Evolutionary conservation across 2,797 vertebrate genomes (phyloP).

Genomic region (Ptychobarbus kaznakovi): DNA sequence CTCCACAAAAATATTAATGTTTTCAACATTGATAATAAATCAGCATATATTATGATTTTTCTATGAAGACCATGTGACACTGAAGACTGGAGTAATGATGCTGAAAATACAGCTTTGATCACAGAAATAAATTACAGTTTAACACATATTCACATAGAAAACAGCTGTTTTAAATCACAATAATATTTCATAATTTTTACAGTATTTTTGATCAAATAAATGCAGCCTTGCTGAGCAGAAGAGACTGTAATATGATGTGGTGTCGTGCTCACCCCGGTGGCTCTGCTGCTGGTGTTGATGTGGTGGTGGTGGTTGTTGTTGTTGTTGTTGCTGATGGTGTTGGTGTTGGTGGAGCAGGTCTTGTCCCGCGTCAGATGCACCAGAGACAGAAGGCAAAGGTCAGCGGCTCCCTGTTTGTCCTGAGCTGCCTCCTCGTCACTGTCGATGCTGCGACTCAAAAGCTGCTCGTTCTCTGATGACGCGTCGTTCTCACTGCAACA

Average conservation of each 20-base stretch:
- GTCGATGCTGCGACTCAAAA: slow-evolving; percentile 95
- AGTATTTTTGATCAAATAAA: neutral
- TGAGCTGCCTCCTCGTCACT: slow-evolving; percentile 93
- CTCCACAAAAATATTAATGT: too few species aligned
- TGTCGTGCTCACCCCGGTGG: slow-evolving; percentile 84
- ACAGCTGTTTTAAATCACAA: too few species aligned
- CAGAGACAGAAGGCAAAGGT: slow-evolving; percentile 92
- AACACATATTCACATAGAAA: too few species aligned
- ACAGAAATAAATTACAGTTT: too few species aligned
- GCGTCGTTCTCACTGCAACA: slow-evolving; percentile 92
- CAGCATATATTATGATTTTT: too few species aligned
- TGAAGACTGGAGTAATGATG: too few species aligned
- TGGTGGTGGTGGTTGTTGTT: too few species aligned
- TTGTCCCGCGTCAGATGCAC: slow-evolving; percentile 90
- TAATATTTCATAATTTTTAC: neutral
- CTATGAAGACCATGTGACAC: too few species aligned
- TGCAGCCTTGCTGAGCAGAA: neutral
- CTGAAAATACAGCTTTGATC: too few species aligned
- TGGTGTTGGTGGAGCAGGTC: slow-evolving; percentile 69
- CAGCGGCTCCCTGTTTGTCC: slow-evolving; percentile 88
- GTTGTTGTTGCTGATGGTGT: slow-evolving; percentile 77
- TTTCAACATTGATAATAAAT: too few species aligned
- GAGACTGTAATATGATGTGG: neutral
- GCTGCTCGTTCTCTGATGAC: slow-evolving; percentile 96
- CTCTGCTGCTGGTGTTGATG: slow-evolving; percentile 79